Evolutionary conservation across 1,140 invertebrate genomes (phyloP).

Genomic region (Drosophila gunungcola): DNA sequence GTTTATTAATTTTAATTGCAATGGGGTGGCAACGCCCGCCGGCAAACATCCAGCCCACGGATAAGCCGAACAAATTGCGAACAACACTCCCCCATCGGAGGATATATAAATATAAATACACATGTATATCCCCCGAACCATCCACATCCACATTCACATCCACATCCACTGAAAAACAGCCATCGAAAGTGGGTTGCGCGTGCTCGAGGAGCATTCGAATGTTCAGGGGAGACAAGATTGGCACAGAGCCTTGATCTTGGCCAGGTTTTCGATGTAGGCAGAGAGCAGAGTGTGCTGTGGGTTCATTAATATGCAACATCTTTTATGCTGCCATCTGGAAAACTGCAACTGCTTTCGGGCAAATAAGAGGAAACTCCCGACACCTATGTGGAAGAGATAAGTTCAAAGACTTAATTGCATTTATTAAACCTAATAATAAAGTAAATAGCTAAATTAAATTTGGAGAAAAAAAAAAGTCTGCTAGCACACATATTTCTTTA

Average conservation of each 20-base stretch:
- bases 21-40: conserved; percentile 53
- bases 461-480: too few species aligned
- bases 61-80: conserved; percentile 52
- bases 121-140: not conserved
- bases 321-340: not conserved
- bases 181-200: conserved; percentile 37
- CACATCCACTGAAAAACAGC: not conserved
- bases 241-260: conserved; percentile 30
- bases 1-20: conserved; percentile 81
- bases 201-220: conserved; percentile 15
- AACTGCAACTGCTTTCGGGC: not conserved
- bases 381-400: not conserved
- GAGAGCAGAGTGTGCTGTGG: not conserved
- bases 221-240: not conserved
- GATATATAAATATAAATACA: not conserved
- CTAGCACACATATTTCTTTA: too few species aligned
- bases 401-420: not conserved
- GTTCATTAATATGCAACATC: conserved; percentile 4
- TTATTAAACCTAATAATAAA: not conserved
- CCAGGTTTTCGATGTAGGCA: not conserved
- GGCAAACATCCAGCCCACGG: conserved; percentile 34
- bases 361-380: not conserved
- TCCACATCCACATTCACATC: conserved; percentile 1
- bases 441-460: too few species aligned
- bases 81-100: conserved; percentile 34